Base-by-base conservation (phyloP, 2,797 vertebrate species). In the Choloepus didactylus region DNA sequence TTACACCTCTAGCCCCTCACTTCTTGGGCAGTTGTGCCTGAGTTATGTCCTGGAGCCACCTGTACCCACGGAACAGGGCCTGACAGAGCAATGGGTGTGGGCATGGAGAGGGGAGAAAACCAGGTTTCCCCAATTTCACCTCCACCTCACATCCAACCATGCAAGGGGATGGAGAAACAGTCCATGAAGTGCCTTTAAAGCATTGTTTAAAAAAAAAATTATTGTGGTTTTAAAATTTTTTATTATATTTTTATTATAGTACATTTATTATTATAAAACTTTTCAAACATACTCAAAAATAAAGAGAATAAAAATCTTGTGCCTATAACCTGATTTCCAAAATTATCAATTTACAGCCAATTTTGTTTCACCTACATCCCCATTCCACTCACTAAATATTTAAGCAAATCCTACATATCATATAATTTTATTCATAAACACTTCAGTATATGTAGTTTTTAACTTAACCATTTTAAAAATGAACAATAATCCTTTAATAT, bases 401-500 rank as follows among this genome's bases (percentile, higher is more conserved):
- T n/a, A 79, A 67, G 21, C 46, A 85, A 85, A 85, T 84, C 21
- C 31, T 60, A 91, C 66, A 84, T 19, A 89, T 14, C 15, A 23
- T 23, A 62, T 72, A 44, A 81, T 88, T 91, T 88, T 77, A 70
- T n/a, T 21, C 87, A 84, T 38, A 91, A 31, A 66, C 46, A 77
- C 21, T 35, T 35, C 69, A 49, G 27, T 41, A 27, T 19, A 21
- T 84, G 8, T 67, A 35, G 35, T 66, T 69, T 92, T 87, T 46
- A 90, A 91, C 46, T 72, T 89, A 93, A 54, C 8, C 8, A 54
- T 19, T 83, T 92, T 35, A 93, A 73, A 95, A 84, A 83, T 76
- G 41, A 96, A 77, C 10, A 86, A 31, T 56, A 69, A 91, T 0
- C 1, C 19, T 79, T 72, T 82, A 89, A 41, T 82, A 44, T 91